Base-by-base conservation (phyloP, 2,113 vertebrate species). In the Sakesphorus luctuosus region DNA sequence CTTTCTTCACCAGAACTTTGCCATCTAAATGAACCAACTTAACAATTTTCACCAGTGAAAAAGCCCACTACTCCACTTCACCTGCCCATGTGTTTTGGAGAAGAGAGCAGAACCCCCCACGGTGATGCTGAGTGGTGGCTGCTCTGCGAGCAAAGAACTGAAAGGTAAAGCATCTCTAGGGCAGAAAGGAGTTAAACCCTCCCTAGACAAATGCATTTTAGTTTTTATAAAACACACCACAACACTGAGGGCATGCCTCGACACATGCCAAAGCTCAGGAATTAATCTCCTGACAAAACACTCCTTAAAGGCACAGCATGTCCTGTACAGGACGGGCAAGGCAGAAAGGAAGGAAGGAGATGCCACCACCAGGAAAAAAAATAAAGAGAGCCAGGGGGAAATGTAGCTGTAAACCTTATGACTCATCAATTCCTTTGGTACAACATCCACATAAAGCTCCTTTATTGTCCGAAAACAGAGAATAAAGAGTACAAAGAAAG, bases 191-290 rank as follows among this genome's bases (percentile, higher is more conserved):
- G 84, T 93, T 90, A 74, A 95, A 44, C 17, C 68, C 68, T 86
- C 76, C 79, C 40, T 23, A 73, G 36, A 76, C 31, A 74, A 94
- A 91, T 7, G 46, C 50, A 56, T 53, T 87, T 85, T 10, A 78
- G 62, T 61, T 92, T 84, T 69, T 84, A 87, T 65, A 61, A 86
- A 65, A 52, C 63, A 62, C 52, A 68, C 47, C 73, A 90, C 79
- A 90, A 59, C 92, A 88, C 47, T 58, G 5, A 46, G 53, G 92
- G 77, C 94, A 93, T 90, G 96, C 83, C 93, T 89, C 61, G 49
- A 90, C 93, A 96, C 36, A 87, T 93, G 83, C 93, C 92, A 89
- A 68, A 82, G 88, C 76, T 86, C 38, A 86, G 91, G 85, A 91
- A 93, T 86, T 67, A 90, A 28, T 25, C 75, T 76, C 89, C 89